These are phyloP conservation scores for Blastobasis lacticolella DNA, from an alignment of 2,888 invertebrate species.

Conservation along the genomic window DNA sequence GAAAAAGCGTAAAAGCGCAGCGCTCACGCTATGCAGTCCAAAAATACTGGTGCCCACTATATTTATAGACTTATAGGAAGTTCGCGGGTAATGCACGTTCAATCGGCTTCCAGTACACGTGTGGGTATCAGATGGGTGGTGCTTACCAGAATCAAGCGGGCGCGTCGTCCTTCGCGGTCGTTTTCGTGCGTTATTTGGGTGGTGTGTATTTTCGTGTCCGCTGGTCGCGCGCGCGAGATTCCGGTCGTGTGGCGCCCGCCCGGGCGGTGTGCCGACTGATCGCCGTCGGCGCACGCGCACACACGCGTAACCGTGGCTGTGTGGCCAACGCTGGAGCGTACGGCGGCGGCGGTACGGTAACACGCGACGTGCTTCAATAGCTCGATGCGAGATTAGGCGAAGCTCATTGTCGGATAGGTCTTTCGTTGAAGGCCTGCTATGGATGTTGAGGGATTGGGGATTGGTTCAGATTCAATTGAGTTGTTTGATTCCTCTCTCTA, in stretches of 20 bases:
- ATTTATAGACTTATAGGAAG: conserved; percentile 35
- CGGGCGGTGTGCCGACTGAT: conserved; percentile 72
- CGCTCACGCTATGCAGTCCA: conserved; percentile 47
- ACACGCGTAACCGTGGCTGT: background rate
- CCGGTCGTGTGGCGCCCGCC: conserved; percentile 74
- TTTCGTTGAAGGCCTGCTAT: too few relatives aligned
- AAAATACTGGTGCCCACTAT: conserved; percentile 50
- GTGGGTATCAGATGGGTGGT: conserved; percentile 1
- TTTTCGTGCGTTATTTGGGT: conserved; percentile 50
- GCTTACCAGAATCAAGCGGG: conserved; percentile 71
- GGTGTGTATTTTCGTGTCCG: conserved; percentile 52
- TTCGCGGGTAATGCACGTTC: background rate
- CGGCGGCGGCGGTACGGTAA: too few relatives aligned
- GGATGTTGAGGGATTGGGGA: too few relatives aligned
- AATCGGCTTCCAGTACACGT: too few relatives aligned
- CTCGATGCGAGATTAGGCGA: too few relatives aligned
- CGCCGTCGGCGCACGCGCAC: conserved; percentile 28
- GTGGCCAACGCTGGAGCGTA: too few relatives aligned
- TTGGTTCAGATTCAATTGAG: too few relatives aligned
- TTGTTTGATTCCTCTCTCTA: too few relatives aligned
- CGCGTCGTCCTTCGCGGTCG: conserved; percentile 45
- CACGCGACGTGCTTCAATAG: too few relatives aligned
- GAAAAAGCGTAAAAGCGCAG: conserved; percentile 40
- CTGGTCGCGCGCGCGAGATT: conserved; percentile 62
- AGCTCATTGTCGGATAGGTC: too few relatives aligned